Percentiles rank a stretch among this genome's conserved stretches.
phyloP scores from a whole-genome alignment of 2,113 vertebrate genomes.

The Setophaga coronata region DNA sequence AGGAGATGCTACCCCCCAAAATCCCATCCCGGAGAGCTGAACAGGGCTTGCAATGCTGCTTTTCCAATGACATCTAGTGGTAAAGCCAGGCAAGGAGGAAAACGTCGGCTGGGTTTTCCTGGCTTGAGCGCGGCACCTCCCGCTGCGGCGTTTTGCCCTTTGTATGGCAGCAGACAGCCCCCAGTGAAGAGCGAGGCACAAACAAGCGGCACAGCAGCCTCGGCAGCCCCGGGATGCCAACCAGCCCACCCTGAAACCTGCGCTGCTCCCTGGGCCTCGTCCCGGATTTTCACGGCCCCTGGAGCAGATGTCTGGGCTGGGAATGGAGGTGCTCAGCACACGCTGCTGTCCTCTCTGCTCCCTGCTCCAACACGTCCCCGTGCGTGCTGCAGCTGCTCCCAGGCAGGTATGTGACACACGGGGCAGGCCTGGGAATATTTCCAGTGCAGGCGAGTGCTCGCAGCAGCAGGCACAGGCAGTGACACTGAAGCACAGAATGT shows the following conservation, averaged over 20 bases:
- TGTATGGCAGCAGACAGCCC: background rate
- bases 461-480: background rate
- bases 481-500: fast-evolving
- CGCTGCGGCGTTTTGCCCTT: slow-evolving; percentile 38
- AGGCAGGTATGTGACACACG: background rate
- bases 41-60: background rate
- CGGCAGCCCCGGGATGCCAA: background rate
- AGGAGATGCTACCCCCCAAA: background rate
- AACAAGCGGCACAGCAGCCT: background rate
- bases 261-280: background rate
- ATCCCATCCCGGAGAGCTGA: background rate
- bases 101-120: background rate
- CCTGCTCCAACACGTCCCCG: background rate
- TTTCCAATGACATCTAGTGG: slow-evolving; percentile 64
- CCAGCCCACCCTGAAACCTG: background rate
- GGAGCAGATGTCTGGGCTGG: background rate
- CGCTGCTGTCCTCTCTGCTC: background rate
- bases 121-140: background rate
- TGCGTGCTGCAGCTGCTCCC: background rate
- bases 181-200: background rate
- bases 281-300: background rate
- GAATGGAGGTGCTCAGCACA: fast-evolving
- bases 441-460: fast-evolving
- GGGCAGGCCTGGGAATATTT: fast-evolving
- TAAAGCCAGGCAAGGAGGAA: background rate